Base-by-base conservation (phyloP, 2,888 invertebrate species). In the Tigriopus californicus region DNA sequence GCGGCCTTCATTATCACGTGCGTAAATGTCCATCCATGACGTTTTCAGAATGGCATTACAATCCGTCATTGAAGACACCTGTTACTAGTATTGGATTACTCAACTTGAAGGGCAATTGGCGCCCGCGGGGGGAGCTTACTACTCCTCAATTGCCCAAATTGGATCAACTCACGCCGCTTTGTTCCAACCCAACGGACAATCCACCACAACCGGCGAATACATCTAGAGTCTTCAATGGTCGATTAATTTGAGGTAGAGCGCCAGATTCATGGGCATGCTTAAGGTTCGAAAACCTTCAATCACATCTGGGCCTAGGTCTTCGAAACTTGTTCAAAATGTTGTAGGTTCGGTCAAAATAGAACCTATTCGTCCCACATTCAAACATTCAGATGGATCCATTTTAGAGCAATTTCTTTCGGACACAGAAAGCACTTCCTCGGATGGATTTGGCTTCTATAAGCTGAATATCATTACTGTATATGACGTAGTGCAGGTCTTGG, bases 121-220 rank as follows among this genome's bases (percentile, higher is more conserved):
- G n/a, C n/a, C n/a, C n/a, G n/a, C n/a, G n/a, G n/a, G n/a, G 0
- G 88, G 86, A 0, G 81, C 75, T 62, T 80, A 77, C 63, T 83
- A 77, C 64, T 81, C 81, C 69, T 89, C 89, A 47, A 89, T 79
- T 2, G 88, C 88, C 88, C 88, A 89, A 63, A 76, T 71, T 51
- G 80, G 79, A n/a, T 57, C 81, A 79, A 0, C 81, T 77, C 3
- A 82, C 70, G 0, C 83, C 83, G 4, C 84, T 76, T 62, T 72
- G 70, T 61, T 72, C 71, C 62, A 74, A 70, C 1, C 73, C 73
- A 61, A 24, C 5, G 25, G 46, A 44, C 11, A 56, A 44, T 0
- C 83, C 88, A 48, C 88, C 88, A 70, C 87, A 87, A 0, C 88
- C 88, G 62, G 87, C 85, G 70, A 89, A 89, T 24, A 88, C 81